phyloP scores from a whole-genome alignment of 2,113 vertebrate species.

The Ameiurus melas region DNA sequence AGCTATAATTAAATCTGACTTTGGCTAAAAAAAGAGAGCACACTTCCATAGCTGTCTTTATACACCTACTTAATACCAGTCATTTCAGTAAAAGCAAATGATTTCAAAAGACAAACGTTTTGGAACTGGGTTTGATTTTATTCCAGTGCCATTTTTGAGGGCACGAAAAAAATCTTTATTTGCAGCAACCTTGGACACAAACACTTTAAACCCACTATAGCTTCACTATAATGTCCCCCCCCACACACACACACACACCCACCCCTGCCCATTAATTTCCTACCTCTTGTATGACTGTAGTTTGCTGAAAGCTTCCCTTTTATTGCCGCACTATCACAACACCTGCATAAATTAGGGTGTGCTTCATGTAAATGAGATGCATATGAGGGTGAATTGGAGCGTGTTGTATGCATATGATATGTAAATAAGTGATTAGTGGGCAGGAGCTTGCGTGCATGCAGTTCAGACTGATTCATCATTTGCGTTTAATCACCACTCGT shows the following conservation, averaged over 20 bases:
- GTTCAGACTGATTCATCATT: background rate
- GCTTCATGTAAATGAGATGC: background rate
- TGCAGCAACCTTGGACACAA: background rate
- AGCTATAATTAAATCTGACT: background rate
- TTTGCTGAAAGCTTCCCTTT: background rate
- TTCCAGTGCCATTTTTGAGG: background rate
- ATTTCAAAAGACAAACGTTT: background rate
- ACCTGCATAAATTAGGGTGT: constrained; percentile 7
- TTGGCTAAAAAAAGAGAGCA: background rate
- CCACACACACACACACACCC: too few species aligned
- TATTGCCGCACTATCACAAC: background rate
- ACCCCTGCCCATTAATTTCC: background rate
- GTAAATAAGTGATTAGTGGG: constrained; percentile 5
- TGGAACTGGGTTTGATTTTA: background rate
- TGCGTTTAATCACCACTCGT: background rate
- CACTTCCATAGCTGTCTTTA: background rate
- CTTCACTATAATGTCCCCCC: background rate
- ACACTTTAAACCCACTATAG: background rate
- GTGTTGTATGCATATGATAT: constrained; percentile 18
- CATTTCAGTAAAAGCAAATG: background rate
- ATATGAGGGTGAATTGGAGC: constrained; percentile 1
- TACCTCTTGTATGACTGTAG: too few species aligned
- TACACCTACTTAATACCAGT: background rate
- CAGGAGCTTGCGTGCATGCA: background rate
- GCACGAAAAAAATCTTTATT: background rate